These are phyloP conservation scores for Bugula neritina DNA, from an alignment of 2,888 invertebrate genomes.

Conservation along the genomic window DNA sequence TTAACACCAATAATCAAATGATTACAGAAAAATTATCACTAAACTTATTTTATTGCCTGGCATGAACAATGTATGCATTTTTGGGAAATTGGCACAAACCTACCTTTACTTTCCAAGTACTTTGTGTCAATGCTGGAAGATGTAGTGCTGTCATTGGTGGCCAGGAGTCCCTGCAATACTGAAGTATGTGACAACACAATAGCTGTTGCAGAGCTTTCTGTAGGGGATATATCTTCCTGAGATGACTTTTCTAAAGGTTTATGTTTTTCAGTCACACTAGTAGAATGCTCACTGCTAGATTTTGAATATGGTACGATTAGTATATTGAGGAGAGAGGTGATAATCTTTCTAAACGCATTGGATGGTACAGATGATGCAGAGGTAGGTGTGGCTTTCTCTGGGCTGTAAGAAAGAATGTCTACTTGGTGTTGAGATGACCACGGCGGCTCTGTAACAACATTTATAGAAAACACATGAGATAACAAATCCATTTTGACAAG, in stretches of 20 bases:
- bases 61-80: too few relatives aligned
- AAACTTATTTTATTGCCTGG: too few relatives aligned
- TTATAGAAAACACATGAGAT: too few relatives aligned
- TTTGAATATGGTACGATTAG: constrained; percentile 1
- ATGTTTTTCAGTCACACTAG: neutral
- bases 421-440: constrained; percentile 27
- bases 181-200: neutral
- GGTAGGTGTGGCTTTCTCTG: neutral
- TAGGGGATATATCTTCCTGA: neutral
- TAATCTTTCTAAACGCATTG: neutral
- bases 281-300: neutral
- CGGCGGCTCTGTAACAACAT: constrained; percentile 25
- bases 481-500: too few relatives aligned
- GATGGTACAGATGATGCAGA: neutral
- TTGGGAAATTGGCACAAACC: too few relatives aligned
- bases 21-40: too few relatives aligned
- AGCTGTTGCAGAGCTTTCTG: neutral
- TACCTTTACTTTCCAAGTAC: too few relatives aligned
- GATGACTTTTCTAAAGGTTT: too few relatives aligned
- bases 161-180: neutral
- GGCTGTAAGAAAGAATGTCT: neutral
- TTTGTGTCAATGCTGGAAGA: neutral
- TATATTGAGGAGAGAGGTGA: constrained; percentile 21
- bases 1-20: too few relatives aligned
- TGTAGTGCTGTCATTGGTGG: neutral